Percentiles rank a stretch among this genome's conserved stretches.
Conservation (phyloP, 2,888 invertebrate species). For the Timema podura region DNA sequence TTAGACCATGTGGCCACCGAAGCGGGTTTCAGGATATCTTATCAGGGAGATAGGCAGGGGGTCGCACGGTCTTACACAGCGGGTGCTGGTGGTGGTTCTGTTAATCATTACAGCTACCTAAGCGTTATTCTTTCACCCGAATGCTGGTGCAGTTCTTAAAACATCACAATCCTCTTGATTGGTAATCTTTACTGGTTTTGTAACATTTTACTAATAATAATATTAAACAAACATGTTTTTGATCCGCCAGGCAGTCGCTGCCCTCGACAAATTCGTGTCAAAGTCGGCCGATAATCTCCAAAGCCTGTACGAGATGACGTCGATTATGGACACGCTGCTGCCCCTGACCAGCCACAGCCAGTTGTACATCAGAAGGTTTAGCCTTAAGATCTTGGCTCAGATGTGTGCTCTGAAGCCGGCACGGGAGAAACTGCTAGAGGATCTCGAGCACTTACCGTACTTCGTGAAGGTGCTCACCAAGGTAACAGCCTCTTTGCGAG, state of each 20-base stretch:
- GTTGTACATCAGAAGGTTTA: background rate
- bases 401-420: background rate
- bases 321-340: background rate
- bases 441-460: background rate
- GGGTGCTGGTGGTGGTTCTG: no score
- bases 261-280: background rate
- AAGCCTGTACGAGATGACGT: background rate
- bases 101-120: no score
- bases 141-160: no score
- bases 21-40: no score
- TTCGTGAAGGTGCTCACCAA: background rate
- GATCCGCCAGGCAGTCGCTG: background rate
- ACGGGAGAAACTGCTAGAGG: background rate
- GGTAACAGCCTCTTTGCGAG: background rate
- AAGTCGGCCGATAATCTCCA: background rate
- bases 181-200: no score
- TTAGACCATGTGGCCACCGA: no score
- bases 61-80: no score
- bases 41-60: no score
- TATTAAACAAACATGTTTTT: no score
- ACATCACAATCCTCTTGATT: no score
- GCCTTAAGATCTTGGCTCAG: constrained; percentile 5
- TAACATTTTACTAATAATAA: no score
- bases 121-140: no score
- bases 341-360: background rate